These are phyloP conservation scores for Drosophila bifasciata DNA, from an alignment of 1,140 invertebrate genomes.

Conservation along the genomic window DNA sequence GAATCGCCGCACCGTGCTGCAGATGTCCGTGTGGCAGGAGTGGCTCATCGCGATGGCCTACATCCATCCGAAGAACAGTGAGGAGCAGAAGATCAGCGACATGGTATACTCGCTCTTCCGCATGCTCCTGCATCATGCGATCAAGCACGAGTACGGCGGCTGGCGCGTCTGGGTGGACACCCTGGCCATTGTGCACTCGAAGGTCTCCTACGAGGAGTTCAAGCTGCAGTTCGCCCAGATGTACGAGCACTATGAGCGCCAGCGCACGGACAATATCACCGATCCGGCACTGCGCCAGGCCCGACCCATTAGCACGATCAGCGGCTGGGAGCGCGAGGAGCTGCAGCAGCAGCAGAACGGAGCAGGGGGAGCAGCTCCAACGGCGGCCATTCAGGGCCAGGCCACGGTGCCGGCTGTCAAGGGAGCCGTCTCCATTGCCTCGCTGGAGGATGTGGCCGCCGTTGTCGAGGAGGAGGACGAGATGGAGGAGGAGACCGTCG, in stretches of 20 bases:
- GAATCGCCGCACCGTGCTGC: constrained; percentile 97
- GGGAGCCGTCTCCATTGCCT: constrained; percentile 64
- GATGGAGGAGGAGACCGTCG: constrained; percentile 53
- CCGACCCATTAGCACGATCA: constrained; percentile 97
- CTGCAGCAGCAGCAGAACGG: constrained; percentile 83
- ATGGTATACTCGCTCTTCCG: constrained; percentile 99
- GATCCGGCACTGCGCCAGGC: constrained; percentile 96
- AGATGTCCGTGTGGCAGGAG: constrained; percentile 99
- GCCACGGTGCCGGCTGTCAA: constrained; percentile 38
- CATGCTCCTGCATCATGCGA: constrained; percentile 99
- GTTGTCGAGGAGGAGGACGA: constrained; percentile 69
- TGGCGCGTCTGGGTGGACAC: constrained; percentile 99
- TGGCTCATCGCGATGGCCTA: constrained; percentile 99
- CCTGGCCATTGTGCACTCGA: constrained; percentile 99
- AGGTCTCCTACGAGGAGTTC: constrained; percentile 99
- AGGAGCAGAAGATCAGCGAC: constrained; percentile 98
- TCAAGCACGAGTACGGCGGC: constrained; percentile 99
- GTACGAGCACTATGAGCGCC: constrained; percentile 98
- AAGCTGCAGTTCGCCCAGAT: constrained; percentile 97
- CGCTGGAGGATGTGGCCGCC: constrained; percentile 75
- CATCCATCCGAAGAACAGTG: constrained; percentile 97
- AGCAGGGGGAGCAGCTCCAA: constrained; percentile 52
- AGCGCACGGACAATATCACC: constrained; percentile 96
- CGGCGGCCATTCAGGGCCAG: constrained; percentile 17
- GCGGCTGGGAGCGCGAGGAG: constrained; percentile 93